Base-by-base conservation (phyloP, 37 sponge, comb jelly and placozoan genomes). In the Ianthella basta region DNA sequence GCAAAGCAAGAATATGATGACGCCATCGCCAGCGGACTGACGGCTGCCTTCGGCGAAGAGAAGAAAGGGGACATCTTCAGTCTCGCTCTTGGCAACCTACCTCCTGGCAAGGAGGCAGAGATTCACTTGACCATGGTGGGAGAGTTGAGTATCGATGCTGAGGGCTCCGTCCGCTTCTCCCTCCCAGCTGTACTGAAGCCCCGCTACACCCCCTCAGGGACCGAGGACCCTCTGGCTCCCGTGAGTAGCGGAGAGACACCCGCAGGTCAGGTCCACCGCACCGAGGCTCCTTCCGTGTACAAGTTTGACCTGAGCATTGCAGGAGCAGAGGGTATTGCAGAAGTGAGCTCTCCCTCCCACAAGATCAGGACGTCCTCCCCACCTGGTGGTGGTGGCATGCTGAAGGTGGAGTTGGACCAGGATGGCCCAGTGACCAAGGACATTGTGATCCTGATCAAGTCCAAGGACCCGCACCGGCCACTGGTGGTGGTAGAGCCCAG, bases 51-150 rank as follows among this genome's bases (percentile, higher is more conserved):
- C 6, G 89, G 44, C 0, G 87, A 92, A 66, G 89, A 92, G 55
- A 82, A 89, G 73, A 83, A 68, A 18, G 85, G 84, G 3, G 93
- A 92, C 84, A 86, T 92, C 38, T 72, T 92, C 60, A 88, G 85
- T 50, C 66, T 91, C 15, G 59, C 39, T 29, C 91, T 91, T 33
- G 91, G 91, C 38, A 91, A 91, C 66, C 91, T 91, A 50, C 87
- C 91, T 37, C 88, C 91, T 14, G 68, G 68, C 55, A 87, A 80
- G 55, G 84, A 84, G 0, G 91, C 91, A 59, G 69, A 82, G 38
- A 56, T 91, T 21, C 78, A 79, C 10, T 54, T 91, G 33, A 56
- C 74, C 55, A 82, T 91, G 60, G 84, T 87, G 65, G 84, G 84
- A 1, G 88, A 91, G 57, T 74, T 91, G 75, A 65, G 64, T 3